Percentiles rank a stretch among this genome's conserved stretches.
These are phyloP conservation scores for Sternarchorhynchus goeldii DNA, from an alignment of 2,797 vertebrate genomes.

Conservation along the genomic window DNA sequence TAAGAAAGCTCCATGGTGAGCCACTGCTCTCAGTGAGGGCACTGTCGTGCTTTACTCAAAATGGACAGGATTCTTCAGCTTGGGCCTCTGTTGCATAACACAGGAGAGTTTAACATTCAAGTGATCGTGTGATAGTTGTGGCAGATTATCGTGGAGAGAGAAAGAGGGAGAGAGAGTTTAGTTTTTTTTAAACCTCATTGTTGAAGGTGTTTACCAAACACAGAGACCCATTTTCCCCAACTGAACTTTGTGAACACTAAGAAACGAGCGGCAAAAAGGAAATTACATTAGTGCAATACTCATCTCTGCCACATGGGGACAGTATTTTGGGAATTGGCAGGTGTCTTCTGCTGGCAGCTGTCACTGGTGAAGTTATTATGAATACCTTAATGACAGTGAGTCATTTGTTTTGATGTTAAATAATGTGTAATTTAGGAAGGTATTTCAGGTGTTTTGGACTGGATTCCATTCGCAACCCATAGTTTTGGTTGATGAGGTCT, in stretches of 20 bases:
- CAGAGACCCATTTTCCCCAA: constrained; percentile 34
- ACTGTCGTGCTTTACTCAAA: constrained; percentile 2
- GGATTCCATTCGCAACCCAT: too few relatives aligned
- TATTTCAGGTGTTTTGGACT: too few relatives aligned
- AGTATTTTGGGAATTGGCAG: too few relatives aligned
- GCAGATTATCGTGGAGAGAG: constrained; percentile 44
- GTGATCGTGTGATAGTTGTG: constrained; percentile 39
- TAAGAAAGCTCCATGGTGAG: constrained; percentile 12
- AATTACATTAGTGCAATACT: not conserved
- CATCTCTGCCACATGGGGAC: not conserved
- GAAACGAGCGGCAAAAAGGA: not conserved
- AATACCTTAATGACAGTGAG: not conserved
- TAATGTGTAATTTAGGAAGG: too few relatives aligned
- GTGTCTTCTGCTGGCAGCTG: too few relatives aligned
- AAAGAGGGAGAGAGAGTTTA: not conserved
- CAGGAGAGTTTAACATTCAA: constrained; percentile 55
- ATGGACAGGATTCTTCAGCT: not conserved
- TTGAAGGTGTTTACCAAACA: constrained; percentile 42
- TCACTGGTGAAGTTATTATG: not conserved
- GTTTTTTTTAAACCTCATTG: constrained; percentile 10
- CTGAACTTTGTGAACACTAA: constrained; percentile 45
- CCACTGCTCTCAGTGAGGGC: constrained; percentile 22
- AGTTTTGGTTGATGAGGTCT: too few relatives aligned
- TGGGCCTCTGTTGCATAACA: constrained; percentile 44
- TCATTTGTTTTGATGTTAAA: not conserved